Conservation (phyloP, 2,888 invertebrate species). For the Linhomoeus sp. region DNA sequence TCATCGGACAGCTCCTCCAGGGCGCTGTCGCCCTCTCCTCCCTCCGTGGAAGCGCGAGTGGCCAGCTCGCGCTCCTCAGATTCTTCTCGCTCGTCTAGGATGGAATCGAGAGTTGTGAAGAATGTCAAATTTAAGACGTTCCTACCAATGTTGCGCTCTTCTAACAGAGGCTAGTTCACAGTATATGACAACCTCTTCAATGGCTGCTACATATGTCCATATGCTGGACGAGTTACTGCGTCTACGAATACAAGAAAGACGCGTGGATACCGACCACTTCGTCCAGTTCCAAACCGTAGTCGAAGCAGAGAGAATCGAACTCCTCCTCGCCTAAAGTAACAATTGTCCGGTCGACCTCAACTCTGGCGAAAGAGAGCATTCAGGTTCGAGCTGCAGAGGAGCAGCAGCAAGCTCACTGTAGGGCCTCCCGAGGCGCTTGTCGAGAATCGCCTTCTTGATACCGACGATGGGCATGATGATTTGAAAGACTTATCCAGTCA, state of each 20-base stretch:
- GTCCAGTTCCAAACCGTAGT: slow-evolving; percentile 88
- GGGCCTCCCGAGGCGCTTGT: slow-evolving; percentile 13
- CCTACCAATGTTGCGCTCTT: too few species aligned
- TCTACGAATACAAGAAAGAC: neutral
- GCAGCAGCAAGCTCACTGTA: slow-evolving; percentile 14
- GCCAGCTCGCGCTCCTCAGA: slow-evolving; percentile 69
- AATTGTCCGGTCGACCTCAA: too few species aligned
- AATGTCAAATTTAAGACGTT: neutral
- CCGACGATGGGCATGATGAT: slow-evolving; percentile 22
- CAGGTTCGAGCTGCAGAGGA: neutral
- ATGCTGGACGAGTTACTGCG: neutral
- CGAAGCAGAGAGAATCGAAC: slow-evolving; percentile 82
- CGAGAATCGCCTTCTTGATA: slow-evolving; percentile 20
- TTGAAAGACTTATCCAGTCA: too few species aligned
- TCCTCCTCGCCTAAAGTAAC: slow-evolving; percentile 62
- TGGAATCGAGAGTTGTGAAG: neutral
- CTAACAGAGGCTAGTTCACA: neutral
- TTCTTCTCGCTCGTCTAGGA: slow-evolving; percentile 71
- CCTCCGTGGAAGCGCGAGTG: slow-evolving; percentile 38
- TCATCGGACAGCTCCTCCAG: slow-evolving; percentile 14
- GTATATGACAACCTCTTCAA: neutral
- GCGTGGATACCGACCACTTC: slow-evolving; percentile 51
- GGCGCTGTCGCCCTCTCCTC: slow-evolving; percentile 12
- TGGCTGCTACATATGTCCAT: too few species aligned
- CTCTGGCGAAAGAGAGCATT: neutral